phyloP scores from a whole-genome alignment of 2,113 vertebrate genomes.

The Cavia aperea region DNA sequence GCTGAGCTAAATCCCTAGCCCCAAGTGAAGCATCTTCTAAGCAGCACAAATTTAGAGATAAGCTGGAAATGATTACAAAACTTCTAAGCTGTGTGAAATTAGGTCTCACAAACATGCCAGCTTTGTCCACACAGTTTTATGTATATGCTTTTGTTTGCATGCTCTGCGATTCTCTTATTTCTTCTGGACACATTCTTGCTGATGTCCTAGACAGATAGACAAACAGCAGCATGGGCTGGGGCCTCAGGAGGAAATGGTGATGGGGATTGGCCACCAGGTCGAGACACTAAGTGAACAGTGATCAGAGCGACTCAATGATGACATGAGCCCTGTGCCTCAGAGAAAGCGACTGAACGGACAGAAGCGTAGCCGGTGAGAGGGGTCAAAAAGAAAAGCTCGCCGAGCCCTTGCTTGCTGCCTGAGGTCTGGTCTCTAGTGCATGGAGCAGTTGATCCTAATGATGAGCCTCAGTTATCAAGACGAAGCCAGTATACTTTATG shows the following conservation, averaged over 20 bases:
- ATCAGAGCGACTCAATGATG: background rate
- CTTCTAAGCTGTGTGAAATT: background rate
- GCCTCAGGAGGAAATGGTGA: background rate
- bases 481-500: background rate
- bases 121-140: slow-evolving; percentile 1
- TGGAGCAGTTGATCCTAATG: background rate
- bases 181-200: background rate
- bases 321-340: background rate
- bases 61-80: background rate
- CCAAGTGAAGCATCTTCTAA: slow-evolving; percentile 12
- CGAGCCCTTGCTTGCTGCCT: background rate
- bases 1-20: too few species aligned
- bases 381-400: background rate
- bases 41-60: background rate
- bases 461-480: background rate
- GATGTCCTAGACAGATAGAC: background rate
- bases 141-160: background rate
- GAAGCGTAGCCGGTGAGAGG: background rate
- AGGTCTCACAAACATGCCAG: background rate
- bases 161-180: background rate
- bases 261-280: background rate
- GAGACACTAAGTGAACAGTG: background rate
- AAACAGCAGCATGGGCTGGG: background rate
- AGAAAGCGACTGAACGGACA: background rate
- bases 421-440: background rate